phyloP scores from a whole-genome alignment of 2,113 vertebrate genomes.

The Gambusia holbrooki region DNA sequence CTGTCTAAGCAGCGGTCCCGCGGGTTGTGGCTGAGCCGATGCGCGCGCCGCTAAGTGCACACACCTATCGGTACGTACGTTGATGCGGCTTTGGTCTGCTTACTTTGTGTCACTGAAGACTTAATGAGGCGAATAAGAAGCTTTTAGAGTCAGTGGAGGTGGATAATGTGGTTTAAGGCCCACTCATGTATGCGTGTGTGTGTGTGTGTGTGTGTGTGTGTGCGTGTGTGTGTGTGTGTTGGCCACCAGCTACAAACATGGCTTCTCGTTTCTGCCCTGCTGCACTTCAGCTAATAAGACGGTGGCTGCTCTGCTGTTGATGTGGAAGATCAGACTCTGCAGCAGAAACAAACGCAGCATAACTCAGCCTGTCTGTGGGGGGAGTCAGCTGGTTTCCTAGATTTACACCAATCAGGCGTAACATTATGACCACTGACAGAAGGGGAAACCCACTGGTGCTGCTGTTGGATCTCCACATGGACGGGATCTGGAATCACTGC shows the following conservation, averaged over 20 bases:
- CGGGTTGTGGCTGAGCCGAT: constrained; percentile 49
- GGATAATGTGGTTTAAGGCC: constrained; percentile 75
- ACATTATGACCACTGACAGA: not conserved
- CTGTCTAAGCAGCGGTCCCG: constrained; percentile 67
- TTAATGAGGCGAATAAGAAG: constrained; percentile 82
- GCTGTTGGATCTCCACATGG: no score
- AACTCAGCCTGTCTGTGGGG: not conserved
- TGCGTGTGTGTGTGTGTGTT: constrained; percentile 40
- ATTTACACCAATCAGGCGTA: not conserved
- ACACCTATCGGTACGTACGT: constrained; percentile 33
- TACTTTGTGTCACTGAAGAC: constrained; percentile 78
- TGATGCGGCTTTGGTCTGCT: constrained; percentile 64
- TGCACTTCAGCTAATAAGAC: constrained; percentile 60
- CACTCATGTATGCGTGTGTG: constrained; percentile 49
- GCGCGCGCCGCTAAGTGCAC: constrained; percentile 35
- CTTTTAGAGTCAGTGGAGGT: constrained; percentile 82
- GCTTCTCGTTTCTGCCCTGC: constrained; percentile 48
- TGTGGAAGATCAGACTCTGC: constrained; percentile 4
- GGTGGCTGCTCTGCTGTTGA: constrained; percentile 12
- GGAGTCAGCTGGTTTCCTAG: not conserved
- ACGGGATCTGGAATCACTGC: no score
- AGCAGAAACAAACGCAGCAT: constrained; percentile 6
- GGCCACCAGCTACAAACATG: constrained; percentile 48
- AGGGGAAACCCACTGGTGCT: not conserved
- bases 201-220: constrained; percentile 52